phyloP scores from a whole-genome alignment of 2,797 vertebrate species.

The Austrolebias charrua region DNA sequence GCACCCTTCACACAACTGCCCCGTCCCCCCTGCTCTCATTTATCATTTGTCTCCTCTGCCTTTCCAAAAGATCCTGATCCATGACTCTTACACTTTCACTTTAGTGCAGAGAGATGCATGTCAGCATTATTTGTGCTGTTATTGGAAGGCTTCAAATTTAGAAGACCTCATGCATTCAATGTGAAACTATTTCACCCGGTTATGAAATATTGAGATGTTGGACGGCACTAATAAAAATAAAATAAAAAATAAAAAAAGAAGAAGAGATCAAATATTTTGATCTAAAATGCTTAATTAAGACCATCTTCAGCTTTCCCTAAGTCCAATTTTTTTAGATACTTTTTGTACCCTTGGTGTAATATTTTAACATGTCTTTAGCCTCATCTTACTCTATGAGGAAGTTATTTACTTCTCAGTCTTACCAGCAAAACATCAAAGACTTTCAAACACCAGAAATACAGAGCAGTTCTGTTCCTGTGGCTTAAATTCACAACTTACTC shows the following conservation, averaged over 20 bases:
- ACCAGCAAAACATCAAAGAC: too few species aligned
- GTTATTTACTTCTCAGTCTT: too few species aligned
- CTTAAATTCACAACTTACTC: too few species aligned
- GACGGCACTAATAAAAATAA: not conserved
- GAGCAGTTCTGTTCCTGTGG: too few species aligned
- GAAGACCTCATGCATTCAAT: not conserved
- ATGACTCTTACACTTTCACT: conserved; percentile 32
- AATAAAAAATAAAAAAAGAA: too few species aligned
- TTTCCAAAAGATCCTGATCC: conserved; percentile 27
- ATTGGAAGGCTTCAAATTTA: not conserved
- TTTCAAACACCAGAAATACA: too few species aligned
- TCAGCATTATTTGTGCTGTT: conserved; percentile 6
- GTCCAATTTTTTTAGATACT: not conserved
- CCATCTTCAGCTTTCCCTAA: not conserved
- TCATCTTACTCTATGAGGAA: too few species aligned
- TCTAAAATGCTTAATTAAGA: not conserved
- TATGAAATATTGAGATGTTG: not conserved
- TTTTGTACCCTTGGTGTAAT: not conserved
- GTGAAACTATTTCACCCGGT: not conserved
- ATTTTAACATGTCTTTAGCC: not conserved
- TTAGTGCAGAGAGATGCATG: conserved; percentile 25
- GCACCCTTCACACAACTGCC: conserved; percentile 30
- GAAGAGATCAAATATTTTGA: not conserved
- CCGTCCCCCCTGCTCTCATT: conserved; percentile 32
- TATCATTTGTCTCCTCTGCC: conserved; percentile 36